Conservation (phyloP, 2,797 vertebrate species). For the Phoxinus dragarum region DNA sequence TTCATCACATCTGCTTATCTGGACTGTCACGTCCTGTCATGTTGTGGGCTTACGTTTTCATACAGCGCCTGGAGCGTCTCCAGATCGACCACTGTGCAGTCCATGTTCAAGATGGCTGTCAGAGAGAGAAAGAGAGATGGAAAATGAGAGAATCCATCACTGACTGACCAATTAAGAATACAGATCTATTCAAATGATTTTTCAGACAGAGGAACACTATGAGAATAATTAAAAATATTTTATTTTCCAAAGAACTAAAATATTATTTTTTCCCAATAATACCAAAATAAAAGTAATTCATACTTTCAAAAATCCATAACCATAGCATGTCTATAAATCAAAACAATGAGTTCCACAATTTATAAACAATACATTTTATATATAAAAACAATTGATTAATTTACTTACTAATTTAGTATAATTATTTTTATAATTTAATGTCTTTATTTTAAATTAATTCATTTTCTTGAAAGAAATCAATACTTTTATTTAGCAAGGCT, state of each 20-base stretch:
- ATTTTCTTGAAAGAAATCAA: no score
- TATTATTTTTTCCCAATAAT: neutral
- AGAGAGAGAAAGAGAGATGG: conserved; percentile 46
- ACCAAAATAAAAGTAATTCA: neutral
- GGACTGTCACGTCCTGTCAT: conserved; percentile 14
- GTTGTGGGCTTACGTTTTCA: conserved; percentile 88
- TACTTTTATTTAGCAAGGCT: neutral
- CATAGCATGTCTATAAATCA: neutral
- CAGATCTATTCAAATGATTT: neutral
- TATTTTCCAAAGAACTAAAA: neutral
- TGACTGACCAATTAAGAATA: conserved; percentile 39
- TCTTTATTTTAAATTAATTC: neutral
- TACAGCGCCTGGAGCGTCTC: conserved; percentile 97
- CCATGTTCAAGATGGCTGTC: conserved; percentile 95
- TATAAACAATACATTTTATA: neutral
- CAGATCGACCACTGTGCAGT: conserved; percentile 93
- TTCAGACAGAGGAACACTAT: neutral
- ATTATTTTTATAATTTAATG: neutral
- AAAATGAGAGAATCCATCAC: conserved; percentile 41
- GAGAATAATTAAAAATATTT: neutral
- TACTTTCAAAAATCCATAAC: neutral
- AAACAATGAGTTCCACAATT: neutral
- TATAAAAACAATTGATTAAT: no score
- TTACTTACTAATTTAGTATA: neutral
- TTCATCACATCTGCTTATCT: conserved; percentile 18